Percentiles rank a stretch among this genome's conserved stretches.
Evolutionary conservation across 2,888 invertebrate genomes (phyloP).

Genomic region (Pseudanteris insignis): DNA sequence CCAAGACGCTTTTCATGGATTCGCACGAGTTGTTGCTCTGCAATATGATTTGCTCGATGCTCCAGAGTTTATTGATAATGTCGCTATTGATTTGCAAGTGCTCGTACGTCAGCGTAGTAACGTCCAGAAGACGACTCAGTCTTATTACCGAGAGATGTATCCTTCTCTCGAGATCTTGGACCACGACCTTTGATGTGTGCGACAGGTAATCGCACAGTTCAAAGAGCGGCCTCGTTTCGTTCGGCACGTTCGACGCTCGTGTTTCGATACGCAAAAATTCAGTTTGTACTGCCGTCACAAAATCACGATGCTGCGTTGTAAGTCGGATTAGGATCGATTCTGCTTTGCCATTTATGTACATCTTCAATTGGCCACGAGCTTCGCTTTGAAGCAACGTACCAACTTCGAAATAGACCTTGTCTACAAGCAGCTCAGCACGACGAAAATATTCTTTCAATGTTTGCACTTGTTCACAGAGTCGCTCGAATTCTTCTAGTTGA

Average conservation of each 20-base stretch:
- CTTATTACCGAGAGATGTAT: constrained; percentile 63
- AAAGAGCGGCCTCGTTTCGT: constrained; percentile 69
- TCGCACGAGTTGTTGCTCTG: constrained; percentile 69
- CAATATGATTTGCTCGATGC: constrained; percentile 69
- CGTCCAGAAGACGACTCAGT: constrained; percentile 64
- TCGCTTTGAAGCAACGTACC: constrained; percentile 53
- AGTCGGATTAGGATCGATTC: constrained; percentile 52
- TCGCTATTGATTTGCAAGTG: constrained; percentile 68
- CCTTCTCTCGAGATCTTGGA: constrained; percentile 65
- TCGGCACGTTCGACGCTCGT: constrained; percentile 67
- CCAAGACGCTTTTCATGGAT: constrained; percentile 69
- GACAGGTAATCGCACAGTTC: constrained; percentile 69
- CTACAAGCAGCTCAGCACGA: constrained; percentile 51
- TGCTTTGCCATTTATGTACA: constrained; percentile 44
- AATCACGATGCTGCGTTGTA: constrained; percentile 51
- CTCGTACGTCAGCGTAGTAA: constrained; percentile 66
- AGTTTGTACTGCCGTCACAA: constrained; percentile 61
- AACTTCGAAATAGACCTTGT: constrained; percentile 53
- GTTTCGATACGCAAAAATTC: constrained; percentile 67
- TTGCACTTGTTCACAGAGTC: constrained; percentile 47
- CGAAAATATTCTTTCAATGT: constrained; percentile 50
- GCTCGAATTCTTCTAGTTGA: constrained; percentile 30
- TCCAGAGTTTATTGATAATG: constrained; percentile 69
- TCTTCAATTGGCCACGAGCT: constrained; percentile 52
- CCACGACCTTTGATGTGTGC: constrained; percentile 66